These are phyloP conservation scores for Aphis craccivora DNA, from an alignment of 1,140 invertebrate species.

Conservation along the genomic window DNA sequence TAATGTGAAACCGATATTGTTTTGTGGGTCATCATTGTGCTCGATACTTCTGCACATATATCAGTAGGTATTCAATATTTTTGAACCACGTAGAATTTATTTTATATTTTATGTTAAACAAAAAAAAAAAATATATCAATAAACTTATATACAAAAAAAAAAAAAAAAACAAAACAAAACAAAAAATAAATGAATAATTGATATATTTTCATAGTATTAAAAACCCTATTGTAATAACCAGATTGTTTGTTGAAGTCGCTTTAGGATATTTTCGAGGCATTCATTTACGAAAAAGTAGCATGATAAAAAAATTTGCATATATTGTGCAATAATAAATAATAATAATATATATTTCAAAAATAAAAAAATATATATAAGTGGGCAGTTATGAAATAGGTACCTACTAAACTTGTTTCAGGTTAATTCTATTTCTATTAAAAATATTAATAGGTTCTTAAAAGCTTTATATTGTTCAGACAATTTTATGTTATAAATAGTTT, in stretches of 20 bases:
- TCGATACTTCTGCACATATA: neutral
- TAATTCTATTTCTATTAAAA: neutral
- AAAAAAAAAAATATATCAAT: neutral
- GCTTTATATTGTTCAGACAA: slow-evolving; percentile 7
- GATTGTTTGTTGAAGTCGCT: neutral
- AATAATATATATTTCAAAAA: neutral
- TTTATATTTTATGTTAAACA: neutral
- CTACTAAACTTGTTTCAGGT: neutral
- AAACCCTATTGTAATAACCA: neutral
- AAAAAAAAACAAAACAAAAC: neutral
- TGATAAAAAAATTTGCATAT: neutral
- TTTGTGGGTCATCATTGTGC: neutral
- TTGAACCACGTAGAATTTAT: neutral
- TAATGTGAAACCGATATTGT: neutral
- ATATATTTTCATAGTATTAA: neutral
- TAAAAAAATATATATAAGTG: neutral
- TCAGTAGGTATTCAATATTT: neutral
- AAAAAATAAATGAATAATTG: neutral
- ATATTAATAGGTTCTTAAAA: neutral
- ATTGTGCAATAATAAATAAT: neutral
- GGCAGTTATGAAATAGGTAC: neutral
- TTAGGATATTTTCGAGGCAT: neutral
- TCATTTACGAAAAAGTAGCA: neutral
- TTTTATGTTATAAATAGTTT: neutral
- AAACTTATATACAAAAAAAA: neutral